These are phyloP conservation scores for Streptopelia turtur DNA, from an alignment of 2,797 vertebrate species.

Conservation along the genomic window DNA sequence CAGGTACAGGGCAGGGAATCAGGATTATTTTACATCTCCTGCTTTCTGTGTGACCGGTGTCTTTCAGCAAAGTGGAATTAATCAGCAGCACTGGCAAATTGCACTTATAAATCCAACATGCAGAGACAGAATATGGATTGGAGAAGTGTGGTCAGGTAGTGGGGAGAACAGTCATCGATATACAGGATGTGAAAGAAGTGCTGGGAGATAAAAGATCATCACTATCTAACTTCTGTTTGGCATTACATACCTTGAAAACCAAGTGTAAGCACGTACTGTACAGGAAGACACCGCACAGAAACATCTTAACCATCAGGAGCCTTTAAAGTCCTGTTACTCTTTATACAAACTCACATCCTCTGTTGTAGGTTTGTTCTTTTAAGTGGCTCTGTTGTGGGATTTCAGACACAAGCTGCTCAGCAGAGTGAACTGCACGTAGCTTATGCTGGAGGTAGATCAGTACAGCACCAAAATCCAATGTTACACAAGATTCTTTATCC, in stretches of 20 bases:
- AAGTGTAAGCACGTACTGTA: not conserved
- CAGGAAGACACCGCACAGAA: not conserved
- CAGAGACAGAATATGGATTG: not conserved
- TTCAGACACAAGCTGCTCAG: not conserved
- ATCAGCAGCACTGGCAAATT: not conserved
- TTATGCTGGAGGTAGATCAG: not conserved
- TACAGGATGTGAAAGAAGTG: not conserved
- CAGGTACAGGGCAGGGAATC: not conserved
- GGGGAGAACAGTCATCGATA: not conserved
- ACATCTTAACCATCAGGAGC: not conserved
- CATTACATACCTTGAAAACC: not conserved
- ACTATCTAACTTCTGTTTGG: not conserved
- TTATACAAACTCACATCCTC: not conserved
- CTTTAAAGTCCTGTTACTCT: not conserved
- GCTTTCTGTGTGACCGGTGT: not conserved
- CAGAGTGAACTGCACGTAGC: not conserved
- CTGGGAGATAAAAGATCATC: not conserved
- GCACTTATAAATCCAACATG: not conserved
- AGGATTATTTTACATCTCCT: not conserved
- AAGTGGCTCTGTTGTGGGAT: constrained; percentile 4
- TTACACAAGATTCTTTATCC: not conserved
- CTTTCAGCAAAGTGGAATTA: not conserved
- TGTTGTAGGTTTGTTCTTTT: not conserved
- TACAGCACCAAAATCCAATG: not conserved
- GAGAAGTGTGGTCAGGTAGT: not conserved